Conservation (phyloP, 1,140 invertebrate genomes). For the Streblospio benedicti region DNA sequence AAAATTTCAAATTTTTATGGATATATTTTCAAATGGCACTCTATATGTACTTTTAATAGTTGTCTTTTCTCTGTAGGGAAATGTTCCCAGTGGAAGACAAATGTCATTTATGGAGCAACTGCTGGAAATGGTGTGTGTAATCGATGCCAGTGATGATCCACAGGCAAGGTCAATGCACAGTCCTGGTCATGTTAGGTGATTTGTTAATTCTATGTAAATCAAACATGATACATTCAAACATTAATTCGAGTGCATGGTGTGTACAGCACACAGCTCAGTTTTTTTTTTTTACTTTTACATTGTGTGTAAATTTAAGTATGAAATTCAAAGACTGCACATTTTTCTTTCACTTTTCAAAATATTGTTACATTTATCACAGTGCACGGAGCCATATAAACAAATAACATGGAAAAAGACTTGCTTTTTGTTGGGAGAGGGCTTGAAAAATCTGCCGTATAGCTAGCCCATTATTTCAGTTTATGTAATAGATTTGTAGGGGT, state of each 20-base stretch:
- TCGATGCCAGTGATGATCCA: slow-evolving; percentile 29
- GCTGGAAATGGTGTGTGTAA: slow-evolving; percentile 30
- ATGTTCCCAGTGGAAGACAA: not conserved
- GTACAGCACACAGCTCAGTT: slow-evolving; percentile 21
- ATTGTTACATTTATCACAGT: slow-evolving; percentile 15
- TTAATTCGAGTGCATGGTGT: not conserved
- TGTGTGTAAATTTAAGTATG: slow-evolving; percentile 25
- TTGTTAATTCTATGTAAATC: not conserved
- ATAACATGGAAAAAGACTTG: too few relatives aligned
- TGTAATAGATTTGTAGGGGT: too few relatives aligned
- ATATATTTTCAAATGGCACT: too few relatives aligned
- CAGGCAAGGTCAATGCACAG: slow-evolving; percentile 25
- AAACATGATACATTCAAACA: not conserved
- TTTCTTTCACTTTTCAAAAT: slow-evolving; percentile 28
- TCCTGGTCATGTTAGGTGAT: slow-evolving; percentile 31
- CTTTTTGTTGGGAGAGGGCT: too few relatives aligned
- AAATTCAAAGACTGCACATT: slow-evolving; percentile 20
- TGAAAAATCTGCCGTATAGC: too few relatives aligned
- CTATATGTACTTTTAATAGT: too few relatives aligned
- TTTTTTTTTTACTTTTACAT: slow-evolving; percentile 26
- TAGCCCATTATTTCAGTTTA: too few relatives aligned
- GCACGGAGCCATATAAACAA: too few relatives aligned
- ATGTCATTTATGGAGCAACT: slow-evolving; percentile 28
- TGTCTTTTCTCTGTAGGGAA: too few relatives aligned
- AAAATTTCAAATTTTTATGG: too few relatives aligned